Base-by-base conservation (phyloP, 2,797 vertebrate genomes). In the Ara ararauna region DNA sequence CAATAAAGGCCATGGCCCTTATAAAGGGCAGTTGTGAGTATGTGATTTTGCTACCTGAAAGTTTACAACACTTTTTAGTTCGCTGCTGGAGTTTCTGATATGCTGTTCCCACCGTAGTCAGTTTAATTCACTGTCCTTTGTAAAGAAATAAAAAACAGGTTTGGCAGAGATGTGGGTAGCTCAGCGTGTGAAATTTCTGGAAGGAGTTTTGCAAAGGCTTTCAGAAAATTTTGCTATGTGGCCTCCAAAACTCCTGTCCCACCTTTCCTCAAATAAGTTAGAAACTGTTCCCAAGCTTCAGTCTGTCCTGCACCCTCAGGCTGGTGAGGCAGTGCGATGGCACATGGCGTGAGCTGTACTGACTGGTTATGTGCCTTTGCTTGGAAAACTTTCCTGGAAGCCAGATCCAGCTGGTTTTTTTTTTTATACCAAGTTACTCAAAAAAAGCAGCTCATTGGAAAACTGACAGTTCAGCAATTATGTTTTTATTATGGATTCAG, bases 281-380 rank as follows among this genome's bases (percentile, higher is more conserved):
- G 11, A 67, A 87, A n/a, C 11, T 53, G 6, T 42, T 56, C 38
- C 22, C 8, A 34, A 62, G 51, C 15, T 67, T 73, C 20, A 5
- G 1, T 3, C 5, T 38, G 9, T 74, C 18, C 53, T 48, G 16
- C 5, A 12, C 11, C 5, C 66, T 48, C 0, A 1, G 29, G 42
- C 30, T 47, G 51, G 21, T 0, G 2, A 48, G 53, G 48, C 1
- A 1, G 6, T 0, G 2, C 36, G 58, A 67, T 66, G 22, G 27
- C 17, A 4, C 8, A 30, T 61, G 36, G 11, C 5, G 22, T 3
- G 1, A 29, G 5, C 15, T 73, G 8, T 32, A 14, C 14, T 29
- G 29, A 30, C 34, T 0, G 0, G 2, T 68, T 89, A 44, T 13
- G 47, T 38, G 17, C 2, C 26, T 29, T 66, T 62, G 45, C 29